phyloP scores from a whole-genome alignment of 2,888 invertebrate species.

The Herminia tarsipennalis region DNA sequence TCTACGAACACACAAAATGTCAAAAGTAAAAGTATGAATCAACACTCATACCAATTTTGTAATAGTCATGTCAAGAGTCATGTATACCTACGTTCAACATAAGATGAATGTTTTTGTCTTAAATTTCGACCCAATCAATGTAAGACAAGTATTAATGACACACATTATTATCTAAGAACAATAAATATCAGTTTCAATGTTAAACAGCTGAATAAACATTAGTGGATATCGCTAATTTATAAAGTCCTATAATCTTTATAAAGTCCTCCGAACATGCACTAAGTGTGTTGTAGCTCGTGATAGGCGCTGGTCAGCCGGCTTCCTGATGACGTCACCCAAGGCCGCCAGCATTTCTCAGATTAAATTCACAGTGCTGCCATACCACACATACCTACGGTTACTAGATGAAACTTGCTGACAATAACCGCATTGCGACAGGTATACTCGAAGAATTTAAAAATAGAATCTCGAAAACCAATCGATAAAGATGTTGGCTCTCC shows the following conservation, averaged over 20 bases:
- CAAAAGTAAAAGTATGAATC: constrained; percentile 30
- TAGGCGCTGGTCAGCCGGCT: constrained; percentile 56
- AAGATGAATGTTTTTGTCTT: too few species aligned
- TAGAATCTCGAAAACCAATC: too few species aligned
- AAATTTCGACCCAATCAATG: too few species aligned
- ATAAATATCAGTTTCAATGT: too few species aligned
- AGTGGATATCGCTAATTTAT: too few species aligned
- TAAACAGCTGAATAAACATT: too few species aligned
- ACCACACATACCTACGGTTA: constrained; percentile 29
- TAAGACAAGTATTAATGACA: too few species aligned
- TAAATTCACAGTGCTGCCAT: constrained; percentile 34
- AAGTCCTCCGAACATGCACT: constrained; percentile 21
- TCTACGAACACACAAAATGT: constrained; percentile 16
- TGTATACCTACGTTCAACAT: too few species aligned
- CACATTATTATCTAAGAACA: too few species aligned
- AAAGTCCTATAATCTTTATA: too few species aligned
- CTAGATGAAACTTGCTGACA: constrained; percentile 27
- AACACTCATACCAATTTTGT: constrained; percentile 18
- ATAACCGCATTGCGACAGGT: constrained; percentile 11
- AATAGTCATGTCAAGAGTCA: constrained; percentile 13
- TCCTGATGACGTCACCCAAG: constrained; percentile 65
- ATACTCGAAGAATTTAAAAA: too few species aligned
- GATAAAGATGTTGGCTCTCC: too few species aligned
- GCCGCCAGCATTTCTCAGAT: constrained; percentile 55
- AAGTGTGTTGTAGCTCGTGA: constrained; percentile 53